Conservation (phyloP, 2,113 vertebrate species). For the Platysteira castanea region DNA sequence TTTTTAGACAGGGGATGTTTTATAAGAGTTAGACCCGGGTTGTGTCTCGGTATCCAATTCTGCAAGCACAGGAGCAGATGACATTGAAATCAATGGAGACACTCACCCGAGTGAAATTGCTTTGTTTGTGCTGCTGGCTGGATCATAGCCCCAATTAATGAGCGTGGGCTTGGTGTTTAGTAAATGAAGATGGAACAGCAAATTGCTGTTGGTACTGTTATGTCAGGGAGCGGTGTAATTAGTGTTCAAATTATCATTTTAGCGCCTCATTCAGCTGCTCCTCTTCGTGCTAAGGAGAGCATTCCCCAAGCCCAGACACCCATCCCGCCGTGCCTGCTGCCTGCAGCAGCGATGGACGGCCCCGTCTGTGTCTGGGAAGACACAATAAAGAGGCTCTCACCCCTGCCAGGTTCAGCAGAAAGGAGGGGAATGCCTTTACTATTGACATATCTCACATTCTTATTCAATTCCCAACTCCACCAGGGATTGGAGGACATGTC, state of each 20-base stretch:
- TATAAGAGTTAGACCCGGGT: not conserved
- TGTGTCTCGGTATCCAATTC: not conserved
- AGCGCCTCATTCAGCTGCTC: not conserved
- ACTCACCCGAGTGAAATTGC: not conserved
- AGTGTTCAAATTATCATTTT: not conserved
- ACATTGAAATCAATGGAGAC: not conserved
- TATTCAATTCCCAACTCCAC: too few relatives aligned
- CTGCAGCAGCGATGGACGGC: not conserved
- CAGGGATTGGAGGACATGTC: too few relatives aligned
- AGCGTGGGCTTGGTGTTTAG: not conserved
- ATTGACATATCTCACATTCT: too few relatives aligned
- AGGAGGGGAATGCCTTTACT: too few relatives aligned
- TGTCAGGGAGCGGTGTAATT: not conserved
- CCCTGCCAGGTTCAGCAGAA: too few relatives aligned
- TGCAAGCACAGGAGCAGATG: not conserved
- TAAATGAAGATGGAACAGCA: constrained; percentile 5
- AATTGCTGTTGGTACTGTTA: not conserved
- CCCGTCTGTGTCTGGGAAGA: too few relatives aligned
- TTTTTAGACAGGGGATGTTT: not conserved
- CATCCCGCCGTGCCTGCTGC: not conserved
- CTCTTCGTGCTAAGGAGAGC: not conserved
- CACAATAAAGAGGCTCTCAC: too few relatives aligned
- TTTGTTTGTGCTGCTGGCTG: not conserved
- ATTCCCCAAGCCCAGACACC: not conserved
- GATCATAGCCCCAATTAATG: not conserved